Evolutionary conservation across 2,113 vertebrate species (phyloP).

Genomic region (Sigmodon hispidus): DNA sequence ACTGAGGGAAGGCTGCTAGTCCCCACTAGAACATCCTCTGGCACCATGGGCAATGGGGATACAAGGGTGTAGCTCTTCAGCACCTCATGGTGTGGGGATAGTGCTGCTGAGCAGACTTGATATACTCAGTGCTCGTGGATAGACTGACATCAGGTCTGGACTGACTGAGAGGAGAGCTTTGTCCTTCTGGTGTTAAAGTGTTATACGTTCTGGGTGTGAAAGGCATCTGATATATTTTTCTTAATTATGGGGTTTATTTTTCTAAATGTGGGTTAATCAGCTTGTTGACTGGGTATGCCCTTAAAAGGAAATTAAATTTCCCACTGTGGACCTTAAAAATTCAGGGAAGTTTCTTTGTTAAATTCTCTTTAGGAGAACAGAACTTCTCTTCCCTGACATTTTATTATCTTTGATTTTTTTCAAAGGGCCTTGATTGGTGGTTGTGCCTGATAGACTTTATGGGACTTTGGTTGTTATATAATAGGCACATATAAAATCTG

Average conservation of each 20-base stretch:
- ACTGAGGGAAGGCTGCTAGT: neutral
- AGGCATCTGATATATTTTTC: constrained; percentile 72
- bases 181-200: constrained; percentile 59
- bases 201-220: constrained; percentile 61
- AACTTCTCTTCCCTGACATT: constrained; percentile 59
- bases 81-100: neutral
- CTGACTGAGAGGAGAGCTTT: constrained; percentile 48
- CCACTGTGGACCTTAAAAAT: constrained; percentile 72
- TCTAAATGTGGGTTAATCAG: constrained; percentile 77
- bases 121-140: constrained; percentile 12
- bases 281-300: constrained; percentile 70
- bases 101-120: constrained; percentile 20
- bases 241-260: constrained; percentile 79
- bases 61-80: constrained; percentile 35
- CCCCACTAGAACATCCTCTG: neutral
- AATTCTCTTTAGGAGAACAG: constrained; percentile 75
- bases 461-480: constrained; percentile 82
- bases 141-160: constrained; percentile 57
- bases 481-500: constrained; percentile 82
- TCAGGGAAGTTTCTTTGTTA: constrained; percentile 73
- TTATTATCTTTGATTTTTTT: constrained; percentile 80
- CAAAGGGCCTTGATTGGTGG: constrained; percentile 79
- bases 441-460: constrained; percentile 79
- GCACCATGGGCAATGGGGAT: constrained; percentile 19
- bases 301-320: constrained; percentile 76